phyloP scores from a whole-genome alignment of 1,140 invertebrate species.

The Galleria mellonella region DNA sequence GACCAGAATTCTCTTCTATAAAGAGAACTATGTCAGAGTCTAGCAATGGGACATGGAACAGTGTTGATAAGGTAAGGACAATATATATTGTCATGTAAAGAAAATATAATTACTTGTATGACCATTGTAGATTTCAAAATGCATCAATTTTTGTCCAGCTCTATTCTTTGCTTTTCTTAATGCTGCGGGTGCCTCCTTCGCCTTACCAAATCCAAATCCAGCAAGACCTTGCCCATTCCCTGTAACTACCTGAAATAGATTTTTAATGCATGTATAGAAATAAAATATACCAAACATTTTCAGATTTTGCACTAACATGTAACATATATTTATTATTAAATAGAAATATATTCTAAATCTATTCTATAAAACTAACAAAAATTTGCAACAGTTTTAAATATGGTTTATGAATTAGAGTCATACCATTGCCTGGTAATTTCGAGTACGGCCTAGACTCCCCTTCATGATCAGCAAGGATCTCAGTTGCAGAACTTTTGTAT shows the following conservation, averaged over 20 bases:
- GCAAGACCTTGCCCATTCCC: conserved; percentile 93
- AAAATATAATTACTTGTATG: conserved; percentile 82
- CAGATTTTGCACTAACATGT: too few relatives aligned
- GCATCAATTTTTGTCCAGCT: conserved; percentile 90
- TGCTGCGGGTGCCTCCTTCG: conserved; percentile 78
- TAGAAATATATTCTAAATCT: too few relatives aligned
- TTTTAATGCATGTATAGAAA: neutral
- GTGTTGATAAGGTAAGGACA: too few relatives aligned
- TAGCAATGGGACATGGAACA: too few relatives aligned
- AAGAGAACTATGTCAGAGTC: too few relatives aligned
- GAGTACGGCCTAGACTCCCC: conserved; percentile 86
- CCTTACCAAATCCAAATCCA: conserved; percentile 87
- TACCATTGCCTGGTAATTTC: conserved; percentile 77
- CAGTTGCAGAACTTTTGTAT: conserved; percentile 88
- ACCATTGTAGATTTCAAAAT: conserved; percentile 86
- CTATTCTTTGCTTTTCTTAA: conserved; percentile 88
- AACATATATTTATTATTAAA: too few relatives aligned
- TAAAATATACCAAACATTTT: too few relatives aligned
- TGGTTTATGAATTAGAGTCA: neutral
- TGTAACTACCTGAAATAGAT: conserved; percentile 78
- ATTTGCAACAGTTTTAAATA: neutral
- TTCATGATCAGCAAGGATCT: conserved; percentile 91
- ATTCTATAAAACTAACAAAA: too few relatives aligned
- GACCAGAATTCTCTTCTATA: too few relatives aligned
- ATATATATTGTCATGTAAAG: too few relatives aligned